Base-by-base conservation (phyloP, 2,888 invertebrate genomes). In the Meloe dianella region DNA sequence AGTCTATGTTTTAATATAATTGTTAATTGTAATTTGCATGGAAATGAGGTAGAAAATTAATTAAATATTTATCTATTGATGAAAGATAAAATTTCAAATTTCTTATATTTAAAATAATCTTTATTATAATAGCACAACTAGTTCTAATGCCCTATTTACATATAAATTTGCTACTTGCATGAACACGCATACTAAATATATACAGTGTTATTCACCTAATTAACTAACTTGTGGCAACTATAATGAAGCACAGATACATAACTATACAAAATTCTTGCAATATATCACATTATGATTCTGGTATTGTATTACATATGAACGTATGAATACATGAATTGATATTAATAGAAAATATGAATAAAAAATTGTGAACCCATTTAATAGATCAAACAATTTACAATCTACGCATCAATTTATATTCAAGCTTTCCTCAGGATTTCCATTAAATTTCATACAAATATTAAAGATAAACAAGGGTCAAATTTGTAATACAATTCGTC, bases 241-340 rank as follows among this genome's bases (percentile, higher is more conserved):
- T 67, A 67, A 67, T 63, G 67, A 64, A 61, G 61, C 60, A 47
- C 57, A 67, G 67, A 63, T 67, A 67, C 60, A 58, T 64, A 57
- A 35, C 61, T 54, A 41, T 64, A 63, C 63, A 60, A 61, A 63
- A 63, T 66, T 66, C 63, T 59, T 60, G 59, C 56, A 66, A 60
- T 66, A 66, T 61, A 66, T 66, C 62, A 63, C 62, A 27, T 20
- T 56, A 58, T 63, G 60, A 66, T 66, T 63, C 63, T 41, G n/a
- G n/a, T 32, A 2, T 35, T 14, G 35, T 35, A 12, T 35, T 41
- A 41, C 41, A 41, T 32, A 32, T 9, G 7, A 32, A 9, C 10
- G 7, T 32, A 9, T 32, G 7, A 2, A 9, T 32, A 32, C 9
- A 32, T 32, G 32, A 32, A 2, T 32, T 9, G 32, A 9, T n/a